A percentile compares a stretch with the other conserved stretches of the same genome.
Conservation (phyloP, 2,888 invertebrate species). For the Tenthredo scrophulariae region DNA sequence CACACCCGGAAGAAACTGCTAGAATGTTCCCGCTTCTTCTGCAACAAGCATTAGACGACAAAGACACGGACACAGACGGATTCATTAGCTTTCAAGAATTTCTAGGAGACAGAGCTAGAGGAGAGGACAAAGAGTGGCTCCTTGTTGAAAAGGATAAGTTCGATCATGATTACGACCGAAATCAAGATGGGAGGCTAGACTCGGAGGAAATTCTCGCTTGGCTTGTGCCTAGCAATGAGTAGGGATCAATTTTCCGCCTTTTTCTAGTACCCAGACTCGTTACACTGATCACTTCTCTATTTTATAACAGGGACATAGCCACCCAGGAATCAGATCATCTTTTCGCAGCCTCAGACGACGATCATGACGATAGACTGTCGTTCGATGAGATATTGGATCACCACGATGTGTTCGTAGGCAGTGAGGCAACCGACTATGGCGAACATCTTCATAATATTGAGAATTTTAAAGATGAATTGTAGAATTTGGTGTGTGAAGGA, state of each 20-base stretch:
- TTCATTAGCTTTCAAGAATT: slow-evolving; percentile 92
- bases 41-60: slow-evolving; percentile 91
- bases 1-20: slow-evolving; percentile 95
- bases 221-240: slow-evolving; percentile 95
- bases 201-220: slow-evolving; percentile 91
- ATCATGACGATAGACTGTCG: slow-evolving; percentile 89
- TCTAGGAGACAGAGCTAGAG: slow-evolving; percentile 85
- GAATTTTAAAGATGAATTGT: slow-evolving; percentile 89
- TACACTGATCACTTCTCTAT: not conserved
- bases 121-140: slow-evolving; percentile 86
- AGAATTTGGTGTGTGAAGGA: not conserved
- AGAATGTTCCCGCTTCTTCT: slow-evolving; percentile 91
- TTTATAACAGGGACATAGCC: slow-evolving; percentile 87
- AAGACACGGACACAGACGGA: slow-evolving; percentile 92
- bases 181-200: slow-evolving; percentile 90
- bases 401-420: slow-evolving; percentile 94
- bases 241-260: slow-evolving; percentile 72
- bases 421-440: slow-evolving; percentile 94
- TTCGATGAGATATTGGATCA: slow-evolving; percentile 91
- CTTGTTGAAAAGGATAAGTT: slow-evolving; percentile 89
- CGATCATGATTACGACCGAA: slow-evolving; percentile 90
- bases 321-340: slow-evolving; percentile 94
- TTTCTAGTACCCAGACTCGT: not conserved
- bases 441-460: slow-evolving; percentile 91
- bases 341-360: slow-evolving; percentile 91